These are phyloP conservation scores for Phasianus colchicus DNA, from an alignment of 2,113 vertebrate species.

Conservation along the genomic window DNA sequence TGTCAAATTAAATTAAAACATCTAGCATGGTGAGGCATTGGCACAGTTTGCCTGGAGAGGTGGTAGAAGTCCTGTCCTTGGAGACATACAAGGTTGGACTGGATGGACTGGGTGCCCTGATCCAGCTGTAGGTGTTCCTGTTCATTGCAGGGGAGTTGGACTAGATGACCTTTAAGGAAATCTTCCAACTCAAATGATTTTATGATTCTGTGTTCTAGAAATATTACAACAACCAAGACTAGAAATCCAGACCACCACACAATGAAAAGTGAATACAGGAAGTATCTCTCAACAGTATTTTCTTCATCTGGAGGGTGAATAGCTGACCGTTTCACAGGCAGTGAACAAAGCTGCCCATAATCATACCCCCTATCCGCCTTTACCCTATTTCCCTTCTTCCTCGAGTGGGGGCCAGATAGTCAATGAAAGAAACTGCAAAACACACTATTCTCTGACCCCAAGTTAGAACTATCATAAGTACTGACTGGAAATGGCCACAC, in stretches of 20 bases:
- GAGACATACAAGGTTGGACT: too few species aligned
- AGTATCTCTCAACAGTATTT: not conserved
- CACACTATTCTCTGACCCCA: not conserved
- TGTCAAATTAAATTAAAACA: not conserved
- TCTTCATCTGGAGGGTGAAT: not conserved
- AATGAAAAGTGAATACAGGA: not conserved
- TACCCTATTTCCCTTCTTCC: not conserved
- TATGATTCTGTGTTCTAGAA: not conserved
- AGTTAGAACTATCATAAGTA: slow-evolving; percentile 42
- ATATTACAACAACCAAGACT: not conserved
- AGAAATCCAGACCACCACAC: not conserved
- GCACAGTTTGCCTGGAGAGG: too few species aligned
- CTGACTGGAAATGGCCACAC: slow-evolving; percentile 33
- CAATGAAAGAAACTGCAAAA: slow-evolving; percentile 36
- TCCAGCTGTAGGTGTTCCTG: too few species aligned
- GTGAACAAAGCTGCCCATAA: not conserved
- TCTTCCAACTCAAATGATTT: too few species aligned
- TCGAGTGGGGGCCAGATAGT: not conserved
- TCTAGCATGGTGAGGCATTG: not conserved
- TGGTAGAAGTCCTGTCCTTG: too few species aligned
- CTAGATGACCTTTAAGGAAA: too few species aligned
- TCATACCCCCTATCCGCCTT: not conserved
- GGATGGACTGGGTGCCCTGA: too few species aligned
- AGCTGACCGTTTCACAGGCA: not conserved
- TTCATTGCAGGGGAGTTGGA: too few species aligned